Conservation (phyloP, 2,113 vertebrate genomes). For the Recurvirostra avosetta region DNA sequence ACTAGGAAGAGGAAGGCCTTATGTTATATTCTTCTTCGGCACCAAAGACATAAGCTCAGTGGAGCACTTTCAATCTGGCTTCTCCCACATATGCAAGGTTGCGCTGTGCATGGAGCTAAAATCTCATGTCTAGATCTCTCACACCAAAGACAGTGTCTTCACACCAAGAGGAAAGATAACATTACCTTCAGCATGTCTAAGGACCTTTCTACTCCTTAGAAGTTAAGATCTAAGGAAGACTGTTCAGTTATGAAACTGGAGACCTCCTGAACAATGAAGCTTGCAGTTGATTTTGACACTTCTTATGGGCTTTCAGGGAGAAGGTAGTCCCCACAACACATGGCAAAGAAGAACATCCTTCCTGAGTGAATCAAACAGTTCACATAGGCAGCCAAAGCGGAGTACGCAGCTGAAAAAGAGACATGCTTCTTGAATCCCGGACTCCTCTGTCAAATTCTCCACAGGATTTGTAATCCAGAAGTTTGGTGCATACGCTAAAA, state of each 20-base stretch:
- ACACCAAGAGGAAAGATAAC: not conserved
- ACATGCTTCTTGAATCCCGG: constrained; percentile 10
- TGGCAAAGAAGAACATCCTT: not conserved
- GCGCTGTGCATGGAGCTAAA: rapidly evolving
- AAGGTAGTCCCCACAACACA: not conserved
- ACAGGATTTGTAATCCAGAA: constrained; percentile 10
- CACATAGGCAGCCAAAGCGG: not conserved
- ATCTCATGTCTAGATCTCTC: not conserved
- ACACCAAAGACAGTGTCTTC: not conserved
- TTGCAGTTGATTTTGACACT: not conserved
- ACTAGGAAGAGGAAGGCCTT: not conserved
- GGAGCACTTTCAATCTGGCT: not conserved
- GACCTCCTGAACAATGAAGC: not conserved
- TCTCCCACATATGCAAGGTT: not conserved
- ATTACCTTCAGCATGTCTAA: constrained; percentile 18
- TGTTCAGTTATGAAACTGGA: not conserved
- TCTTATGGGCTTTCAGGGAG: not conserved
- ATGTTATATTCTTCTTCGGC: not conserved
- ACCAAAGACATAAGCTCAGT: not conserved
- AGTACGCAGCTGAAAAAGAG: not conserved
- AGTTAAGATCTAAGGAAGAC: not conserved
- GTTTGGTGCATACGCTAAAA: not conserved
- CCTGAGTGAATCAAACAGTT: not conserved
- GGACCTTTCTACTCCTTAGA: not conserved
- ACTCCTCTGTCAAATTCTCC: not conserved